These are phyloP conservation scores for Anomalospiza imberbis DNA, from an alignment of 2,797 vertebrate species.

Conservation along the genomic window DNA sequence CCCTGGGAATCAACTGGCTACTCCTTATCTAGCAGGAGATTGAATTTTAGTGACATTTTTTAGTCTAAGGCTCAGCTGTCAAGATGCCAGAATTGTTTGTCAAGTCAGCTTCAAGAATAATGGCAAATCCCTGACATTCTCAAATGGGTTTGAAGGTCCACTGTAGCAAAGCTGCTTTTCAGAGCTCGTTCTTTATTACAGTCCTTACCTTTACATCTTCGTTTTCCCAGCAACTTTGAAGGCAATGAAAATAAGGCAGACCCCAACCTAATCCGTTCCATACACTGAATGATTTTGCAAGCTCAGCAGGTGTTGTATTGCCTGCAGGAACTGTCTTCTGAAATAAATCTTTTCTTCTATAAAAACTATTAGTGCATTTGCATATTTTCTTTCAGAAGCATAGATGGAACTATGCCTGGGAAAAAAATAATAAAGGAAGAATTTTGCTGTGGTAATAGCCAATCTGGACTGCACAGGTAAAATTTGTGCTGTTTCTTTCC, in stretches of 20 bases:
- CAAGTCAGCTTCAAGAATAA: constrained; percentile 44
- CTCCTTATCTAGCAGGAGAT: constrained; percentile 35
- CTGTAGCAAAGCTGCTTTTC: not conserved
- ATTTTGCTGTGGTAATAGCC: not conserved
- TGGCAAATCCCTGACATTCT: constrained; percentile 19
- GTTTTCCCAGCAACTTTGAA: not conserved
- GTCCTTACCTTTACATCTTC: not conserved
- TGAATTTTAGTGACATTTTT: constrained; percentile 57
- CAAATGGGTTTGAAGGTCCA: not conserved
- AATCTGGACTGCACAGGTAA: not conserved
- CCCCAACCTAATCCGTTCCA: not conserved
- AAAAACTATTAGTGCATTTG: not conserved
- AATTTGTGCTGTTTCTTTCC: not conserved
- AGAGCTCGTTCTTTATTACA: not conserved
- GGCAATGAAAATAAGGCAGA: not conserved
- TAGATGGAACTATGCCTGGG: not conserved
- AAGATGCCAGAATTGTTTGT: constrained; percentile 39
- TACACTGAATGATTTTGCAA: not conserved
- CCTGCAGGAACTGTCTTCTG: not conserved
- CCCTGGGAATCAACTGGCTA: not conserved
- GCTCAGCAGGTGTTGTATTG: not conserved
- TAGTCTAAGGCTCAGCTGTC: constrained; percentile 38
- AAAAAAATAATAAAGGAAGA: not conserved
- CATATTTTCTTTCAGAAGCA: not conserved
- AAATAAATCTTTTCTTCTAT: not conserved